Conservation (phyloP, 2,888 invertebrate species). For the Magallana nippona region DNA sequence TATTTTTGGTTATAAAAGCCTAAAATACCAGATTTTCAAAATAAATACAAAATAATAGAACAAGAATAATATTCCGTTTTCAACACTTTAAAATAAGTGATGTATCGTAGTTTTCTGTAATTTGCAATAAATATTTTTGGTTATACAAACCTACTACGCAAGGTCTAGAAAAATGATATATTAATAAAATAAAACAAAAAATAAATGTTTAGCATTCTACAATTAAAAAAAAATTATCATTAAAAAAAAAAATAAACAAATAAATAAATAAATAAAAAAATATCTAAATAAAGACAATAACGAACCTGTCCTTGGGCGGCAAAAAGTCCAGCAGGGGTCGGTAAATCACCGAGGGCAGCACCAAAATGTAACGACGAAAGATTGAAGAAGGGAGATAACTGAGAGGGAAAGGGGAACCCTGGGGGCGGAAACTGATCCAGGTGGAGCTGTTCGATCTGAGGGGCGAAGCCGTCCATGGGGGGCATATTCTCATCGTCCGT, state of each 20-base stretch:
- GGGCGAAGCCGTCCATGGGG: slow-evolving; percentile 43
- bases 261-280: neutral
- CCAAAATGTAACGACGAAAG: slow-evolving; percentile 48
- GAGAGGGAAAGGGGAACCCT: slow-evolving; percentile 49
- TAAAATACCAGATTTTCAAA: too few species aligned
- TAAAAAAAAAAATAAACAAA: too few species aligned
- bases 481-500: slow-evolving; percentile 44
- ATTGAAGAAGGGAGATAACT: slow-evolving; percentile 43
- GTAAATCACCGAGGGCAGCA: slow-evolving; percentile 44
- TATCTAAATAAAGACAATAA: neutral
- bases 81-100: too few species aligned
- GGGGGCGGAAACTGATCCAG: slow-evolving; percentile 49
- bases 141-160: too few species aligned
- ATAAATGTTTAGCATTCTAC: neutral
- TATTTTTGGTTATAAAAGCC: too few species aligned
- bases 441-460: slow-evolving; percentile 52
- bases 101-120: too few species aligned
- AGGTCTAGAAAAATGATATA: neutral
- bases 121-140: too few species aligned
- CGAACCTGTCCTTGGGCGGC: slow-evolving; percentile 43
- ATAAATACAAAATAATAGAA: too few species aligned
- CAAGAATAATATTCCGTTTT: too few species aligned
- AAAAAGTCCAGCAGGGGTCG: slow-evolving; percentile 58
- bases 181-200: neutral
- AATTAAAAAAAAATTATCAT: neutral